Percentiles rank a stretch among this genome's conserved stretches.
Evolutionary conservation across 2,113 vertebrate species (phyloP).

Genomic region (Callaeas wilsoni): DNA sequence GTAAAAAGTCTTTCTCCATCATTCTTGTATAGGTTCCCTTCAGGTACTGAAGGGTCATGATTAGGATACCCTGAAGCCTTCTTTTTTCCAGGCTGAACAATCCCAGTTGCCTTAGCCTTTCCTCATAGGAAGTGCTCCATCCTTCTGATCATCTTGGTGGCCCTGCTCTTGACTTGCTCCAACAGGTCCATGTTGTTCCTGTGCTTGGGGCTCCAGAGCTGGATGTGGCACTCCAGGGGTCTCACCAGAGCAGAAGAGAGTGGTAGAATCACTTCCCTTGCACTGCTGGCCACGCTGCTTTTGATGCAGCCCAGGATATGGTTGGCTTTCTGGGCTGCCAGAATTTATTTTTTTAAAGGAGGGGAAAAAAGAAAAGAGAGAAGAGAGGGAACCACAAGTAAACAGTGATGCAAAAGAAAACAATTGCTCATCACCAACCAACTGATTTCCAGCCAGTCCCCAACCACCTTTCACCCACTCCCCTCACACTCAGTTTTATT

Average conservation of each 20-base stretch:
- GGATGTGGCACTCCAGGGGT: not conserved
- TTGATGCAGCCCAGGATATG: not conserved
- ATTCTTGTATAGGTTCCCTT: not conserved
- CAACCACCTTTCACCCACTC: not conserved
- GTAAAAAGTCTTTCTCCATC: not conserved
- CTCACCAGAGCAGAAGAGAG: not conserved
- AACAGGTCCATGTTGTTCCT: not conserved
- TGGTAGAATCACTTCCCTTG: not conserved
- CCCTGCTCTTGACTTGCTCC: not conserved
- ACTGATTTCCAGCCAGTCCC: not conserved
- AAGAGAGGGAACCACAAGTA: not conserved
- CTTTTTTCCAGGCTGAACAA: not conserved
- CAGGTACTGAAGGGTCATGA: not conserved
- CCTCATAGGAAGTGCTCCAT: not conserved
- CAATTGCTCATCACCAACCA: rapidly evolving
- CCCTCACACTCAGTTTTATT: not conserved
- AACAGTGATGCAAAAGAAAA: not conserved
- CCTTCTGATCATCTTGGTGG: not conserved
- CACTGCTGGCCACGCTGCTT: not conserved
- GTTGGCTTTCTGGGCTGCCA: not conserved
- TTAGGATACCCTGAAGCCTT: not conserved
- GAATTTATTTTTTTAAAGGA: not conserved
- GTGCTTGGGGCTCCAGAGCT: not conserved
- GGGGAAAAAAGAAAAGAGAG: not conserved
- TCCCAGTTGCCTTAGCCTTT: not conserved